These are phyloP conservation scores for Pelobates fuscus DNA, from an alignment of 2,113 vertebrate species.

Conservation along the genomic window DNA sequence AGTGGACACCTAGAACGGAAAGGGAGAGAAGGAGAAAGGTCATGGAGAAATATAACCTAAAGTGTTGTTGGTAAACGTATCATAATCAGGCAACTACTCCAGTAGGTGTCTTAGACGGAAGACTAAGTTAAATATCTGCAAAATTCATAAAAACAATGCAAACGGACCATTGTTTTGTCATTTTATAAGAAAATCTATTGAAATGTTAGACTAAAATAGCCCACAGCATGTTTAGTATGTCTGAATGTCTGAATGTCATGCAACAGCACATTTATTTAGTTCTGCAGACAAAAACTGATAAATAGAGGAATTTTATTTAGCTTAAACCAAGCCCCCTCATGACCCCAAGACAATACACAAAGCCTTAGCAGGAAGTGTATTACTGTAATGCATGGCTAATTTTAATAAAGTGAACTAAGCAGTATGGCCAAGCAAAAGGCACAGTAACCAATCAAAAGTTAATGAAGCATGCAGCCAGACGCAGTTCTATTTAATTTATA, in stretches of 20 bases:
- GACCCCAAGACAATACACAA: conserved; percentile 48
- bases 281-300: conserved; percentile 57
- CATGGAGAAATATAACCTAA: too few relatives aligned
- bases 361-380: conserved; percentile 57
- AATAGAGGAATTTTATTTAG: conserved; percentile 44
- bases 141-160: too few relatives aligned
- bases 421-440: conserved; percentile 42
- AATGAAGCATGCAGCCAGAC: conserved; percentile 52
- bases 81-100: too few relatives aligned
- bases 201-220: conserved; percentile 55
- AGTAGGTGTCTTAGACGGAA: not conserved
- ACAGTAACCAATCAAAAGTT: conserved; percentile 55
- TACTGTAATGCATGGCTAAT: conserved; percentile 53
- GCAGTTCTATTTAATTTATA: conserved; percentile 59
- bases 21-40: too few relatives aligned
- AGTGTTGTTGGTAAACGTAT: too few relatives aligned
- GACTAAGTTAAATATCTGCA: conserved; percentile 59
- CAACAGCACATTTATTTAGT: conserved; percentile 44
- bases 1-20: too few relatives aligned
- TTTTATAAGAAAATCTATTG: conserved; percentile 6
- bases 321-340: conserved; percentile 52
- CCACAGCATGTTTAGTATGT: conserved; percentile 59
- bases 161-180: too few relatives aligned
- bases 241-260: conserved; percentile 56
- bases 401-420: conserved; percentile 62